Evolutionary conservation across 2,888 invertebrate genomes (phyloP), one percentile per base, ranked within the genome.

Genomic region (Vannuccia rotundouncinata): DNA sequence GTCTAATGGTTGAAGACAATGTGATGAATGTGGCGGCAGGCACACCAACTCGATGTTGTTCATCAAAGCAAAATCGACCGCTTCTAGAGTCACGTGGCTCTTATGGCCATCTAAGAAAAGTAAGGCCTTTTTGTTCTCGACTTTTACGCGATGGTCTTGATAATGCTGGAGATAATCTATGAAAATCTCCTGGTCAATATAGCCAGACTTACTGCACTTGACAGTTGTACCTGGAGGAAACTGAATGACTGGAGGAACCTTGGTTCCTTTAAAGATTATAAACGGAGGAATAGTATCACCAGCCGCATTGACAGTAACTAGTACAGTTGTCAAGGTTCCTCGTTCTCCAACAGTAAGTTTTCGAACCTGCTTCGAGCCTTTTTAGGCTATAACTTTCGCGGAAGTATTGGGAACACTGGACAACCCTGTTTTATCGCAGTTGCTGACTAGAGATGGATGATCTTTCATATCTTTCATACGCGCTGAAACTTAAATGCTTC

Each of bases 181-280:
- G 28, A 75, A 5, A 29, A 75, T 29, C 2, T 31, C 2, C 2
- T 29, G 22, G 28, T 75, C 29, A 13, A 75, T 25, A 5, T 5
- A 75, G 31, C 17, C 2, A 31, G 27, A 22, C 2, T 75, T 75
- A 31, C 13, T 17, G n/a, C 75, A 29, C 2, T 29, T 2, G 5
- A 75, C 1, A 75, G 29, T 31, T 27, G 30, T 75, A 75, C 31
- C 75, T 75, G 29, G 29, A 29, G 75, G 75, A 75, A 75, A 75
- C 29, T 75, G 30, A 22, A 13, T 31, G 28, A 29, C 75, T 17
- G 13, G 27, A 2, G 75, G 75, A 75, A 31, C 25, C 25, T 66
- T 22, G 29, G 10, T 31, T 25, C 75, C 75, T 27, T 75, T 75
- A 2, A 75, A 75, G 28, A 75, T 75, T 29, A 29, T 27, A 75